Evolutionary conservation across 2,113 vertebrate genomes (phyloP).

Genomic region (Heterotilapia buettikoferi): DNA sequence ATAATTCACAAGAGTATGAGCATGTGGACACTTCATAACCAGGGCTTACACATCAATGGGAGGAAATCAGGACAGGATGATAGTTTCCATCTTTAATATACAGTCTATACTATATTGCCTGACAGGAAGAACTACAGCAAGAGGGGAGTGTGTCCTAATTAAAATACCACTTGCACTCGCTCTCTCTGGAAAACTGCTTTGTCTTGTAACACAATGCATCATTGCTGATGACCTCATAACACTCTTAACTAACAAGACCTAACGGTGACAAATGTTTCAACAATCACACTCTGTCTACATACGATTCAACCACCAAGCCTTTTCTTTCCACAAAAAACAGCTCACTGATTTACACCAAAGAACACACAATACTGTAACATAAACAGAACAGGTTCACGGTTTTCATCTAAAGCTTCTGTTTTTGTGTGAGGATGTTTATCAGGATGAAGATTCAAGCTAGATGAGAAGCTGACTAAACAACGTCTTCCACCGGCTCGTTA

Average conservation of each 20-base stretch:
- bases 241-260: neutral
- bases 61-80: neutral
- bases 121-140: neutral
- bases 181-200: neutral
- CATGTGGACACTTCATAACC: neutral
- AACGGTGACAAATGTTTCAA: neutral
- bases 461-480: conserved; percentile 8
- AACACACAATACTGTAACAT: neutral
- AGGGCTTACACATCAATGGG: neutral
- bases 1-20: neutral
- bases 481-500: conserved; percentile 8
- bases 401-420: neutral
- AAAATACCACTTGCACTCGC: neutral
- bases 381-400: neutral
- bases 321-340: neutral
- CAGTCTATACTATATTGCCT: neutral
- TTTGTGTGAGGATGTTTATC: neutral
- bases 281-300: neutral
- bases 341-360: neutral
- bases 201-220: neutral
- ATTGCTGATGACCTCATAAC: neutral
- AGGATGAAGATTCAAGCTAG: neutral
- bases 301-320: neutral
- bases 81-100: neutral
- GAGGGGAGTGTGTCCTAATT: neutral